Base-by-base conservation (phyloP, 1,140 invertebrate species). In the Scaptodrosophila lebanonensis region DNA sequence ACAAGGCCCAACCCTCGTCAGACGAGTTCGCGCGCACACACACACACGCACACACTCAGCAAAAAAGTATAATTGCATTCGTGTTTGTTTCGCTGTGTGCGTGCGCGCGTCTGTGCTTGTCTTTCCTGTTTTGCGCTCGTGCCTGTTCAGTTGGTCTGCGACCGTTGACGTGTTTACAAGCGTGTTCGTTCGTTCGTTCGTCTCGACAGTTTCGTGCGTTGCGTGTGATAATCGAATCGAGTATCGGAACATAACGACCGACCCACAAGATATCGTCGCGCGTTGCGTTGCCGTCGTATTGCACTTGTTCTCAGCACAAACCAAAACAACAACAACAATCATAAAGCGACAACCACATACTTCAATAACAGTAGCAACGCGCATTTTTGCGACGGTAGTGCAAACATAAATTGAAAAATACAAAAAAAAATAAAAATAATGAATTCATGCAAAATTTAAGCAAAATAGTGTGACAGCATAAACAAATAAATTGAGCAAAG, bases 121-220 rank as follows among this genome's bases (percentile, higher is more conserved):
- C 65, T 82, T 82, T 79, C 75, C 75, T 79, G 75, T 79, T 79
- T 82, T 62, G 45, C 30, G 58, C 48, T 72, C 72, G 68, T 69
- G 49, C 62, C 27, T 44, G 69, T 83, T 86, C 69, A 86, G 79
- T 86, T 79, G 72, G 76, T 83, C 59, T 79, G 77, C 65, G 77
- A 85, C 84, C 77, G 82, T 84, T 84, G 82, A 83, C 85, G 84
- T 86, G 84, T 79, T 84, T 86, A 70, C 77, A 59, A 68, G 57
- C 48, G 69, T 72, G 36, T 62, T 48, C 16, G 17, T 9, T 36
- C 53, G 42, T 9, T n/a, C 49, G 54, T 54, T 48, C 43, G 42
- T 32, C 32, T 15, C 25, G 18, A 29, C 11, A 15, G 42, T 44
- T 12, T 56, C 57, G 72, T 52, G 53, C 36, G 44, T 53, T 40